Evolutionary conservation across 2,113 vertebrate genomes (phyloP), one percentile per base, ranked within the genome.

Genomic region (Esox niger): DNA sequence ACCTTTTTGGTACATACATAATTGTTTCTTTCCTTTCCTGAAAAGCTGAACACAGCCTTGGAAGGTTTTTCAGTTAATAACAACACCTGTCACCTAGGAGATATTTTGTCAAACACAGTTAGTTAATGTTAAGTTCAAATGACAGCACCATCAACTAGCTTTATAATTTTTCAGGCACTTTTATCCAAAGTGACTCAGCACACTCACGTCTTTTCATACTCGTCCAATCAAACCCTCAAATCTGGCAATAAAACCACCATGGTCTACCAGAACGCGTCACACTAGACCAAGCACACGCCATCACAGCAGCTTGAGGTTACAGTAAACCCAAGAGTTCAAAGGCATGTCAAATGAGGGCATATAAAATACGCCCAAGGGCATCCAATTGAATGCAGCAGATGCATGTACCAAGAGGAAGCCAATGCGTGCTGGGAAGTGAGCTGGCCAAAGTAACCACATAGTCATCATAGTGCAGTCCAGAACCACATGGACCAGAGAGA

Each of bases 251-350:
- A n/a, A n/a, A n/a, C n/a, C n/a, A n/a, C n/a, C n/a, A n/a, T n/a
- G n/a, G n/a, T n/a, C n/a, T n/a, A n/a, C n/a, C n/a, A n/a, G n/a
- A n/a, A n/a, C n/a, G n/a, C n/a, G n/a, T n/a, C n/a, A n/a, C n/a
- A n/a, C n/a, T n/a, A n/a, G n/a, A n/a, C n/a, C n/a, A 89, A 47
- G 62, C 66, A 35, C 90, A 90, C 72, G 89, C 85, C 30, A 23
- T 89, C 88, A 92, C 6, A 91, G 69, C 4, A 90, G 49, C 61
- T 91, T 93, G 5, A 92, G 68, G 1, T 32, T 77, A 15, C 87
- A 62, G 29, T 91, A 88, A 6, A 43, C 64, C 70, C 4, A 86
- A 32, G 17, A 79, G 1, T 5, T 55, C 1, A 54, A 79, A 85
- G 17, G 2, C 1, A 2, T 68, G 23, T 11, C 74, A 74, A 17